phyloP scores from a whole-genome alignment of 1,140 invertebrate species.

The Macrotrachela quadricornifera region DNA sequence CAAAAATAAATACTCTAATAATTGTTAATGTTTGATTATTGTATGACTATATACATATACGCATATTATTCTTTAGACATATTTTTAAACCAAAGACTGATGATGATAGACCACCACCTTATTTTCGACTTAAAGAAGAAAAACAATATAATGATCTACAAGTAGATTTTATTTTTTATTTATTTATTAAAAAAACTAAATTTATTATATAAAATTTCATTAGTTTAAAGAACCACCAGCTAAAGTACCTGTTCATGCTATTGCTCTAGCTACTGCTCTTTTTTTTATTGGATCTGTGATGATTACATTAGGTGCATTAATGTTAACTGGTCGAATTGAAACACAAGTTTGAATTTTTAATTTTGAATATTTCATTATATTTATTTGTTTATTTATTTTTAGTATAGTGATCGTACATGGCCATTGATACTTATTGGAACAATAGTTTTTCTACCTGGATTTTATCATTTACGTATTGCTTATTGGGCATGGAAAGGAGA shows the following conservation, averaged over 20 bases:
- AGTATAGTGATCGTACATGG: slow-evolving; percentile 46
- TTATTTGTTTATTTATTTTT: slow-evolving; percentile 12
- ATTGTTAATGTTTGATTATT: too few species aligned
- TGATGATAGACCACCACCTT: too few species aligned
- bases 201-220: too few species aligned
- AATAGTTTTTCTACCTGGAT: slow-evolving; percentile 68
- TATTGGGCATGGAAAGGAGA: slow-evolving; percentile 61
- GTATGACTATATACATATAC: too few species aligned
- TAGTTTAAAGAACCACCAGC: slow-evolving; percentile 20
- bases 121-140: too few species aligned
- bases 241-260: slow-evolving; percentile 57
- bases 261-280: slow-evolving; percentile 46
- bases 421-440: slow-evolving; percentile 58
- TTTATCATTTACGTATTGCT: slow-evolving; percentile 68
- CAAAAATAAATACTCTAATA: too few species aligned
- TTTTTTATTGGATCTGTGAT: slow-evolving; percentile 49
- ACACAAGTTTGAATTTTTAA: slow-evolving; percentile 35
- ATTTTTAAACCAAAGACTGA: too few species aligned
- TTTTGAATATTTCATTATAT: neutral
- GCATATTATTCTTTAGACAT: too few species aligned
- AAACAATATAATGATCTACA: too few species aligned
- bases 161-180: too few species aligned
- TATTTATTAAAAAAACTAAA: too few species aligned
- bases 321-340: slow-evolving; percentile 53
- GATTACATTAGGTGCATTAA: slow-evolving; percentile 48